Percentiles rank a stretch among this genome's conserved stretches.
Conservation (phyloP, 2,113 vertebrate species). For the Lepidothrix coronata region DNA sequence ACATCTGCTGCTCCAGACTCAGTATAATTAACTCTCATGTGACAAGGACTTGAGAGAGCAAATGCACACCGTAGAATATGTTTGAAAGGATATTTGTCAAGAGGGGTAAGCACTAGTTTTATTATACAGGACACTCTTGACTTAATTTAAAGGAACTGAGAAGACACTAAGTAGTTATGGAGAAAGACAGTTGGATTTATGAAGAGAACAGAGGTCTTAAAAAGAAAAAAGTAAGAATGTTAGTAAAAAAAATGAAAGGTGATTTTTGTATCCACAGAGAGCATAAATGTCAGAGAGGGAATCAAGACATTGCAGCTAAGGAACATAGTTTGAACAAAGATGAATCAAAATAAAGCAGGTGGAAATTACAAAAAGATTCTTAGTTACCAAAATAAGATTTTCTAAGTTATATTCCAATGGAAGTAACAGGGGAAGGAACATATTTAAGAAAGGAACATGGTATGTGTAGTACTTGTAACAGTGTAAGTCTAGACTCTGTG, state of each 20-base stretch:
- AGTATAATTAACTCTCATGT: neutral
- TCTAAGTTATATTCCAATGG: neutral
- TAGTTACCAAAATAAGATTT: neutral
- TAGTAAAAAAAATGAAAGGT: neutral
- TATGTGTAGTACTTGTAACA: neutral
- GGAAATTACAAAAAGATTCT: neutral
- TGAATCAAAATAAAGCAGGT: neutral
- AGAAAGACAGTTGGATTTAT: neutral
- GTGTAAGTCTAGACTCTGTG: neutral
- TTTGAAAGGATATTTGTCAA: neutral
- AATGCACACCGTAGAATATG: neutral
- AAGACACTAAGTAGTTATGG: neutral
- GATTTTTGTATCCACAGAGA: neutral
- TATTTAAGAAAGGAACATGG: neutral
- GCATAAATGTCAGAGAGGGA: neutral
- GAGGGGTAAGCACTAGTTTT: neutral
- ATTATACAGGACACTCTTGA: neutral
- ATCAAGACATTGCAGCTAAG: neutral
- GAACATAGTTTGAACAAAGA: neutral
- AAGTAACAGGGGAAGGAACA: neutral
- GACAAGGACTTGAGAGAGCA: neutral
- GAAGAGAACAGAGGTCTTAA: neutral
- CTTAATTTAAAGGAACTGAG: neutral
- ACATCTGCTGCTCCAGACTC: neutral
- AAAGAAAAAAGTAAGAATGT: neutral